Conservation (phyloP, 2,888 invertebrate species). For the Tyria jacobaeae region DNA sequence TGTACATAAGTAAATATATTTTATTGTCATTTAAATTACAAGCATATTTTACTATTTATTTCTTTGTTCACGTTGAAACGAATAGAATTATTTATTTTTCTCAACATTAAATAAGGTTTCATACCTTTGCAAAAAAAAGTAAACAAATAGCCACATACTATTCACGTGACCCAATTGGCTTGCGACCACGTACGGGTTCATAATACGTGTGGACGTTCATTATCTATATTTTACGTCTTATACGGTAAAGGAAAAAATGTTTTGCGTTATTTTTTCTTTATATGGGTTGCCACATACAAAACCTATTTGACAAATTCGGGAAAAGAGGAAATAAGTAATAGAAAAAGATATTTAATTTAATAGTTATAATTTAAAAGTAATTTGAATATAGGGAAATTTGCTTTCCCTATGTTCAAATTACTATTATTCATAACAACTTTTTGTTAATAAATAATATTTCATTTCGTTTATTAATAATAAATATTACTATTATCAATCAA, state of each 20-base stretch:
- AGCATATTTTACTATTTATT: too few species aligned
- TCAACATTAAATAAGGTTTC: neutral
- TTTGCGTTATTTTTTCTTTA: neutral
- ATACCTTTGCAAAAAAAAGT: neutral
- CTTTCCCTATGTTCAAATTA: too few species aligned
- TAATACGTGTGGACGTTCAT: conserved; percentile 12
- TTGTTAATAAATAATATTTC: too few species aligned
- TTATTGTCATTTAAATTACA: too few species aligned
- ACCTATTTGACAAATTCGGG: neutral
- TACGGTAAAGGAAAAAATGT: neutral
- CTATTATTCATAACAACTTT: too few species aligned
- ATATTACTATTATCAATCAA: too few species aligned
- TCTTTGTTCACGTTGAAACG: too few species aligned
- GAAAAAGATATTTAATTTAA: neutral
- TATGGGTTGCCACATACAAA: neutral
- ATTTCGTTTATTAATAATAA: too few species aligned
- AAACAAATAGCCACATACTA: neutral
- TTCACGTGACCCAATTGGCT: conserved; percentile 2
- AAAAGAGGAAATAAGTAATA: neutral
- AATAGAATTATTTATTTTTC: neutral
- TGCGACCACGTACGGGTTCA: neutral
- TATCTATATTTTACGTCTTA: conserved; percentile 6
- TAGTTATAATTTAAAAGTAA: neutral
- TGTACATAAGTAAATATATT: too few species aligned
- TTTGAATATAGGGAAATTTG: neutral